Evolutionary conservation across 2,888 invertebrate species (phyloP).

Genomic region (Orthosia gothica): DNA sequence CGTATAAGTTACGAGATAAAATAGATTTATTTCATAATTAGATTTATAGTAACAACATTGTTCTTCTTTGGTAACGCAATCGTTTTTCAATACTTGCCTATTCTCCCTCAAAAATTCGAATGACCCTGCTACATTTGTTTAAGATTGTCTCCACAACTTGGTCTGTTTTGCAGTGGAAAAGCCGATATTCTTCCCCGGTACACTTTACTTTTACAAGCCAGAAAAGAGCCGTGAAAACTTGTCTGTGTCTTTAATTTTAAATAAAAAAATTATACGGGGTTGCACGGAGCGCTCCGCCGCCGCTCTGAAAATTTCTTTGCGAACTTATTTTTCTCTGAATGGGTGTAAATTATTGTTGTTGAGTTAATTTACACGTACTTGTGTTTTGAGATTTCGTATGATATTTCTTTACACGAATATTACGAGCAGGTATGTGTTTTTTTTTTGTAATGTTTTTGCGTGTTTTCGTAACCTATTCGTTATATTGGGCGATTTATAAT

Average conservation of each 20-base stretch:
- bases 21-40: no score
- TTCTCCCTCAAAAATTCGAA: no score
- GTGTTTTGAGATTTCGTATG: slow-evolving; percentile 27
- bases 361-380: slow-evolving; percentile 39
- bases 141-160: slow-evolving; percentile 54
- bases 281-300: slow-evolving; percentile 12
- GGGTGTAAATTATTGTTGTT: slow-evolving; percentile 54
- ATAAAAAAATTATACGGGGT: slow-evolving; percentile 49
- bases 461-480: no score
- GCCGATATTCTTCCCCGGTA: slow-evolving; percentile 48
- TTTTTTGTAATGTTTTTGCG: background rate
- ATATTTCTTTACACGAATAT: background rate
- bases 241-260: slow-evolving; percentile 52
- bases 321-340: slow-evolving; percentile 51
- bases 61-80: no score
- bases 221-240: slow-evolving; percentile 59
- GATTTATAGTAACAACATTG: no score
- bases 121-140: slow-evolving; percentile 29
- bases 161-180: slow-evolving; percentile 48
- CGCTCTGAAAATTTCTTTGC: slow-evolving; percentile 56
- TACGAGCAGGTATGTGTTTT: background rate
- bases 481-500: no score
- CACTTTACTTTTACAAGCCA: slow-evolving; percentile 61
- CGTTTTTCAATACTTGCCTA: no score
- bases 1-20: no score